A percentile compares a stretch with the other conserved stretches of the same genome.
These are phyloP conservation scores for Forbesichthys papilliferus DNA, from an alignment of 2,113 vertebrate genomes.

Conservation along the genomic window DNA sequence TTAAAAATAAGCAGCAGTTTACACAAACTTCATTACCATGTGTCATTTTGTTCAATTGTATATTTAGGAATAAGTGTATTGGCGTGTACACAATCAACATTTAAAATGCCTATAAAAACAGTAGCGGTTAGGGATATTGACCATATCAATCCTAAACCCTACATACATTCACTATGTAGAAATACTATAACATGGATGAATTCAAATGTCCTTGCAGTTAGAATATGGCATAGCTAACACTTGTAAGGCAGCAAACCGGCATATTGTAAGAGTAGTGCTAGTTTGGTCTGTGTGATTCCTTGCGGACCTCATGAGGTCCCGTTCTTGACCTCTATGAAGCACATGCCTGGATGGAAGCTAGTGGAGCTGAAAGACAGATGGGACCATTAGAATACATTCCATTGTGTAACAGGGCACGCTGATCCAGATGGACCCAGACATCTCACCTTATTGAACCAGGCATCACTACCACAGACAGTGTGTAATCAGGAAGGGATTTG, in stretches of 20 bases:
- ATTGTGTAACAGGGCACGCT: background rate
- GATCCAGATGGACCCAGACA: background rate
- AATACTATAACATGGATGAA: background rate
- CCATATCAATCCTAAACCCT: no score
- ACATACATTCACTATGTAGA: background rate
- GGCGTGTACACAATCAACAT: no score
- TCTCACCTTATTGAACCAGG: slow-evolving; percentile 79
- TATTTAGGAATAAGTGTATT: no score
- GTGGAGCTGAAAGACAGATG: slow-evolving; percentile 34
- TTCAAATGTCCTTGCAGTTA: background rate
- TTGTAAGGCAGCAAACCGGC: background rate
- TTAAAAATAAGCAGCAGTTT: no score
- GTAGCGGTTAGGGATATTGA: no score
- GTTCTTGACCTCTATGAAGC: slow-evolving; percentile 70
- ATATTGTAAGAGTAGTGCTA: background rate
- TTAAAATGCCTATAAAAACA: no score
- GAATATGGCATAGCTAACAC: background rate
- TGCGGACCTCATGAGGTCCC: background rate
- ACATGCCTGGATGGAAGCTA: slow-evolving; percentile 61
- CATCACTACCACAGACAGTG: slow-evolving; percentile 83
- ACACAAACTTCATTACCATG: no score
- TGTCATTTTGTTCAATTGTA: no score
- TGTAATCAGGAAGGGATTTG: slow-evolving; percentile 70
- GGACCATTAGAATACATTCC: background rate
- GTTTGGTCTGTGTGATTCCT: background rate